Conservation (phyloP, 2,888 invertebrate species). For the Rotaria socialis region DNA sequence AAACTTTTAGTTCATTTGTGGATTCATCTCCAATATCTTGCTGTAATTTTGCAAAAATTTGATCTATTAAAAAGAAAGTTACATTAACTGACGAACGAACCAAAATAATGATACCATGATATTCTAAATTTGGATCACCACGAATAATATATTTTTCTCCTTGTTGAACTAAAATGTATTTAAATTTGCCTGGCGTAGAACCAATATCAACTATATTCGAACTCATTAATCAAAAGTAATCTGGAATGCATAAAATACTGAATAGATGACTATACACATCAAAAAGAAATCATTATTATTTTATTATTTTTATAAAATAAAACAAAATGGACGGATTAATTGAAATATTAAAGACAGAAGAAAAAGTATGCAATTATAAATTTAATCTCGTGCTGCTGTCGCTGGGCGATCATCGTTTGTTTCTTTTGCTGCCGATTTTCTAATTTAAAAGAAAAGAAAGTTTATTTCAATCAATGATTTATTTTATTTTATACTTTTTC, state of each 20-base stretch:
- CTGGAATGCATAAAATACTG: neutral
- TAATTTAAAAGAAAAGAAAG: neutral
- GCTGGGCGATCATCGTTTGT: neutral
- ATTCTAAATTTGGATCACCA: neutral
- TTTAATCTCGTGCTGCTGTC: neutral
- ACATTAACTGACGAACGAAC: neutral
- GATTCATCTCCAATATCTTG: neutral
- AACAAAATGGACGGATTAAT: constrained; percentile 35
- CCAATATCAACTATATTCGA: neutral
- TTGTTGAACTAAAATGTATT: constrained; percentile 5
- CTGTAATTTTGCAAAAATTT: neutral
- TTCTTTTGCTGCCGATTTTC: neutral
- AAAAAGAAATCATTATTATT: neutral
- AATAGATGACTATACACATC: neutral
- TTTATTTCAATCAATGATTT: too few species aligned
- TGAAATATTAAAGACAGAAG: neutral
- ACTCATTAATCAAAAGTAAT: neutral
- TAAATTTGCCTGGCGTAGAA: neutral
- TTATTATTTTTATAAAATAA: neutral
- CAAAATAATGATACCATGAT: neutral
- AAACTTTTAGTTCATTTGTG: neutral
- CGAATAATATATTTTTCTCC: neutral
- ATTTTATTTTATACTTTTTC: neutral
- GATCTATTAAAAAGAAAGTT: neutral
- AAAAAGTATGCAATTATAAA: neutral